Evolutionary conservation across 2,797 vertebrate species (phyloP).

Genomic region (Prionace glauca): DNA sequence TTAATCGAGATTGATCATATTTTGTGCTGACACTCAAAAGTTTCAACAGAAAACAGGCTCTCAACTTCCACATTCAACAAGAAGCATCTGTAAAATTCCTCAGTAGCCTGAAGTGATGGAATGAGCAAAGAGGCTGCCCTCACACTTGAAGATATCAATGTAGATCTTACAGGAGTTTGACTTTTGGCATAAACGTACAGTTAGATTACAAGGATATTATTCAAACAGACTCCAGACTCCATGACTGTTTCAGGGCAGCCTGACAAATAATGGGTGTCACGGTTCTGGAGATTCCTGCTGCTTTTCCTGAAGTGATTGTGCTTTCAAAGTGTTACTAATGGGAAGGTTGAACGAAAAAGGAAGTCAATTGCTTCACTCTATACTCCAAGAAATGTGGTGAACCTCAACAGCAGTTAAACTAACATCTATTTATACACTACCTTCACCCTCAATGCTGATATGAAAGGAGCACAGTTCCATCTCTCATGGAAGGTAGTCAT

Average conservation of each 20-base stretch:
- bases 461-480: not conserved
- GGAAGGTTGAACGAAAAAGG: not conserved
- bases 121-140: not conserved
- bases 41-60: not conserved
- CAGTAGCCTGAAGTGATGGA: not conserved
- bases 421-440: not conserved
- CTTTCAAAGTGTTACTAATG: not conserved
- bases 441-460: not conserved
- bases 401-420: not conserved
- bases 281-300: not conserved
- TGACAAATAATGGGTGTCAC: not conserved
- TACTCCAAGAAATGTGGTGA: not conserved
- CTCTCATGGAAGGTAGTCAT: not conserved
- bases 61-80: constrained; percentile 24
- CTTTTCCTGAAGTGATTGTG: too few species aligned
- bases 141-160: not conserved
- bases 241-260: not conserved
- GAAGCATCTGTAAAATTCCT: not conserved
- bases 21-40: constrained; percentile 22
- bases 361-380: not conserved
- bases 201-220: not conserved
- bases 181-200: not conserved
- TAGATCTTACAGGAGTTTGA: not conserved
- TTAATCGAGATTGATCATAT: constrained; percentile 33
- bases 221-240: not conserved